Percentiles rank a stretch among this genome's conserved stretches.
Evolutionary conservation across 2,888 invertebrate genomes (phyloP).

Genomic region (Agriopis leucophaearia): DNA sequence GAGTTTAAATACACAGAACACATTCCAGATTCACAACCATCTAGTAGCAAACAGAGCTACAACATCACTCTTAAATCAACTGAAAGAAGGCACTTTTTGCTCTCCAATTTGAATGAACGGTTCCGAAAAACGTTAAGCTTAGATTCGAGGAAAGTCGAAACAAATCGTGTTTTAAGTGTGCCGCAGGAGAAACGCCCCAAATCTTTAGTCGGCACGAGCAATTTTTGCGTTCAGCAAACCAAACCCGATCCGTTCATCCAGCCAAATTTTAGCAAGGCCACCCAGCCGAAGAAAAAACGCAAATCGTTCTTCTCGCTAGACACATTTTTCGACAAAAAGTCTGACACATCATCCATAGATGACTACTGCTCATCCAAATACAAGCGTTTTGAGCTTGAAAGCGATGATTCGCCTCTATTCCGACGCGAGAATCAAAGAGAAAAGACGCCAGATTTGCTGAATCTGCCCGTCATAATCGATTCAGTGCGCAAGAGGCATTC

Average conservation of each 20-base stretch:
- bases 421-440: conserved; percentile 69
- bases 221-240: conserved; percentile 73
- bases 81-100: conserved; percentile 75
- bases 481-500: conserved; percentile 80
- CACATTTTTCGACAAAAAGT: conserved; percentile 83
- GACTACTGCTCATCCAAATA: conserved; percentile 84
- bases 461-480: conserved; percentile 79
- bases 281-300: conserved; percentile 79
- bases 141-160: conserved; percentile 79
- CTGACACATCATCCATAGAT: conserved; percentile 81
- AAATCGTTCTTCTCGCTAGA: conserved; percentile 84
- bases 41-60: conserved; percentile 79
- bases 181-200: conserved; percentile 77
- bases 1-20: conserved; percentile 82
- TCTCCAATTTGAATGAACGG: conserved; percentile 80
- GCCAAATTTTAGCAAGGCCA: conserved; percentile 74
- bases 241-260: conserved; percentile 69
- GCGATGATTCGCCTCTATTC: conserved; percentile 81
- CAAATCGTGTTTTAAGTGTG: conserved; percentile 70
- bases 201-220: conserved; percentile 78
- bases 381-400: conserved; percentile 82
- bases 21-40: conserved; percentile 76
- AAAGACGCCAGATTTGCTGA: conserved; percentile 79
- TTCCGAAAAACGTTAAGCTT: conserved; percentile 83
- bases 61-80: conserved; percentile 81